Evolutionary conservation across 2,797 vertebrate species (phyloP).

Genomic region (Sebastes reedi): DNA sequence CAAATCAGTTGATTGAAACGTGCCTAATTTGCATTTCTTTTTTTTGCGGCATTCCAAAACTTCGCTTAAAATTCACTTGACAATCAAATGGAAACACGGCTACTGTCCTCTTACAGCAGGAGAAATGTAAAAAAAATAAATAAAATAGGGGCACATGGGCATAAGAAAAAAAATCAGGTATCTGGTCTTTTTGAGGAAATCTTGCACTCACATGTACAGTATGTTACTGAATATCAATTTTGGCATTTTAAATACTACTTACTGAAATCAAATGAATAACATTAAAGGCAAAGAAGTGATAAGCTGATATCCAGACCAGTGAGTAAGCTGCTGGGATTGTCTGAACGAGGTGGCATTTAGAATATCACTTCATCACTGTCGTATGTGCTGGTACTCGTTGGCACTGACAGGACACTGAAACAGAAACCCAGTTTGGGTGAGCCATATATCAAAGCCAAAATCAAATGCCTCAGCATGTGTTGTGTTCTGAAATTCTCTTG

Average conservation of each 20-base stretch:
- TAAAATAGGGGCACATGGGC: too few relatives aligned
- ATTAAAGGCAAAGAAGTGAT: not conserved
- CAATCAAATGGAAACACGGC: too few relatives aligned
- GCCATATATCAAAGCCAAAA: not conserved
- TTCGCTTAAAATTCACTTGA: not conserved
- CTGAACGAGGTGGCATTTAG: not conserved
- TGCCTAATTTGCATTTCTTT: not conserved
- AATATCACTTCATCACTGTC: not conserved
- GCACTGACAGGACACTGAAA: not conserved
- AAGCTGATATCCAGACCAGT: not conserved
- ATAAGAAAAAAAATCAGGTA: not conserved
- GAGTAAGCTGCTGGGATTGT: not conserved
- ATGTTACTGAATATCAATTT: not conserved
- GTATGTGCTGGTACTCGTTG: not conserved
- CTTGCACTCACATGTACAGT: not conserved
- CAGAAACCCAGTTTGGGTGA: not conserved
- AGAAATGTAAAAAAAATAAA: too few relatives aligned
- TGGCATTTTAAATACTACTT: not conserved
- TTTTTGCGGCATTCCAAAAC: not conserved
- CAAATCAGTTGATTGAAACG: not conserved
- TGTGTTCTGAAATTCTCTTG: slow-evolving; percentile 20
- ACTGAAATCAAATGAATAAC: not conserved
- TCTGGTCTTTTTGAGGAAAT: not conserved
- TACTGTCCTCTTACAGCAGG: not conserved
- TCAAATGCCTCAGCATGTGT: slow-evolving; percentile 2